These are phyloP conservation scores for Oncorhynchus tshawytscha DNA, from an alignment of 2,113 vertebrate species.

Conservation along the genomic window DNA sequence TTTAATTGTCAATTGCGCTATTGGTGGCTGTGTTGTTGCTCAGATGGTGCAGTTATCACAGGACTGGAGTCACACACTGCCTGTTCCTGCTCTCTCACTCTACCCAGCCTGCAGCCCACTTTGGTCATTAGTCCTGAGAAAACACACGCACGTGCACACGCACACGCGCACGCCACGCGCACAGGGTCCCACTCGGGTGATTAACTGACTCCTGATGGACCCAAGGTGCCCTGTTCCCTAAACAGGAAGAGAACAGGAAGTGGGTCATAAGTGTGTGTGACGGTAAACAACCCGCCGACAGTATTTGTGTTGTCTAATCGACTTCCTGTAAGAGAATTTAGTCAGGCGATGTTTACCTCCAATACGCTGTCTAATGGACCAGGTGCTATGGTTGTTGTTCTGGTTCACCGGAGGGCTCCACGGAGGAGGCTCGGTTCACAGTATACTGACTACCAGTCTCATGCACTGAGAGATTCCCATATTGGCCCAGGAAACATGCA, in stretches of 20 bases:
- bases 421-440: not conserved
- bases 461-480: not conserved
- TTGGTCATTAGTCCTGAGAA: not conserved
- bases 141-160: not conserved
- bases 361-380: conserved; percentile 30
- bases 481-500: not conserved
- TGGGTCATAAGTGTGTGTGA: conserved; percentile 12
- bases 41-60: conserved; percentile 29
- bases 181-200: conserved; percentile 7
- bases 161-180: not conserved
- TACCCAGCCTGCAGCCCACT: not conserved
- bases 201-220: conserved; percentile 34
- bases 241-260: conserved; percentile 51
- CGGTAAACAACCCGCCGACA: conserved; percentile 21
- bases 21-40: conserved; percentile 31
- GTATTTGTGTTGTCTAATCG: conserved; percentile 4
- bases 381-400: conserved; percentile 32
- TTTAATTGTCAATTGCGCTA: not conserved
- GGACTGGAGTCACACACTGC: not conserved
- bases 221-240: conserved; percentile 30
- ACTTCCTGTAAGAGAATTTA: conserved; percentile 15
- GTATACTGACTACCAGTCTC: not conserved
- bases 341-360: conserved; percentile 8
- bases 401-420: conserved; percentile 7
- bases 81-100: not conserved